These are phyloP conservation scores for Drosophila monieri DNA, from an alignment of 2,888 invertebrate genomes.

Conservation along the genomic window DNA sequence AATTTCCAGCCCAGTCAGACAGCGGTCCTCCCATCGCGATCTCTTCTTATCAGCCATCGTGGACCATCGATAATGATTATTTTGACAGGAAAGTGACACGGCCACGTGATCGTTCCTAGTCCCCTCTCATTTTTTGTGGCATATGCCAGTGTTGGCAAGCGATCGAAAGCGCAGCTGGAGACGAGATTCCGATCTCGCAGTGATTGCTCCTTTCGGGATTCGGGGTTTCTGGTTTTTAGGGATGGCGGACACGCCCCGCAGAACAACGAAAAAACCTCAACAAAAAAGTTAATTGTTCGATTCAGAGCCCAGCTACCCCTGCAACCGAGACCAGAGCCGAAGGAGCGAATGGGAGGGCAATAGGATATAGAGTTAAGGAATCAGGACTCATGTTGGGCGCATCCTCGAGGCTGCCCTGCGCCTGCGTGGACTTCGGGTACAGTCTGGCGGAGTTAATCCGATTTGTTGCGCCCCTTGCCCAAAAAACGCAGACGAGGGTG, in stretches of 20 bases:
- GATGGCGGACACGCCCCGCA: conserved; percentile 57
- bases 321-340: background rate
- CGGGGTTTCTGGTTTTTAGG: conserved; percentile 40
- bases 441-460: conserved; percentile 74
- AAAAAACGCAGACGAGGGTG: conserved; percentile 50
- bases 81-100: conserved; percentile 70
- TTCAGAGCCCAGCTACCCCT: conserved; percentile 40
- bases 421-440: conserved; percentile 71
- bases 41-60: conserved; percentile 26
- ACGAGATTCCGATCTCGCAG: conserved; percentile 7
- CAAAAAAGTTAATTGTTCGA: conserved; percentile 70
- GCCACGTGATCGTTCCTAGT: conserved; percentile 17
- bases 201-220: conserved; percentile 62
- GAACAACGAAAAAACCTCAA: conserved; percentile 30
- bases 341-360: conserved; percentile 1
- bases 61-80: conserved; percentile 59
- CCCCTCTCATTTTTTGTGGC: conserved; percentile 44
- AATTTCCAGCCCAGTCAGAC: no score
- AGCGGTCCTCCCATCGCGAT: conserved; percentile 45
- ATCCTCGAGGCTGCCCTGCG: conserved; percentile 57
- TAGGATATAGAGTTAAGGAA: conserved; percentile 22
- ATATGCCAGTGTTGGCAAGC: conserved; percentile 34
- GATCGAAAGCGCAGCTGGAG: conserved; percentile 48
- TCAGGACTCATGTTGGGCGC: conserved; percentile 25
- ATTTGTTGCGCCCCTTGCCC: conserved; percentile 69